phyloP scores from a whole-genome alignment of 1,140 invertebrate species.

The Heliconius himera region DNA sequence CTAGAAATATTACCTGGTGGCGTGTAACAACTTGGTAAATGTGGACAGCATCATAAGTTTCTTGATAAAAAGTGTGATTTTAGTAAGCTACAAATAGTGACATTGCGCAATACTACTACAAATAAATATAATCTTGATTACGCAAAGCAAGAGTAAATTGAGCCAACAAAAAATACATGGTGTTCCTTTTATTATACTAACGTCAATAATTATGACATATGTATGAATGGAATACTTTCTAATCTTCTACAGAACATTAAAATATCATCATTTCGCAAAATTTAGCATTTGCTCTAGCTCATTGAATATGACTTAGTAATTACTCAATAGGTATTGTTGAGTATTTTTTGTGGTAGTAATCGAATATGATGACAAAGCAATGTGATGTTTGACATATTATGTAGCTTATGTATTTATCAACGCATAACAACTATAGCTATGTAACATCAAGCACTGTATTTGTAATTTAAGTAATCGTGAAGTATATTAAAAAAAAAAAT shows the following conservation, averaged over 20 bases:
- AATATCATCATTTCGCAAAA: constrained; percentile 12
- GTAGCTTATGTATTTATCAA: no score
- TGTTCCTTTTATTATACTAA: neutral
- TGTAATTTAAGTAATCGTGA: no score
- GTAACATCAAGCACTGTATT: no score
- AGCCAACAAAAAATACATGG: neutral
- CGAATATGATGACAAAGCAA: neutral
- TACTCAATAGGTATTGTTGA: neutral
- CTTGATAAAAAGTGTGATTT: constrained; percentile 45
- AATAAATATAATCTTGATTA: constrained; percentile 13
- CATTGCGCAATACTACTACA: constrained; percentile 5
- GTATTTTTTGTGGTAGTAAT: neutral
- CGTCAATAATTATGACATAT: neutral
- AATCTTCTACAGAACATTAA: neutral
- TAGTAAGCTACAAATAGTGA: constrained; percentile 24
- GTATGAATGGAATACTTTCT: constrained; percentile 17
- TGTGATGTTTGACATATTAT: neutral
- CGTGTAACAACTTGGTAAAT: constrained; percentile 56
- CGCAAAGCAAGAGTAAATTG: neutral
- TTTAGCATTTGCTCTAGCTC: constrained; percentile 8
- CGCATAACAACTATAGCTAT: no score
- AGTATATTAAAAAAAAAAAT: no score
- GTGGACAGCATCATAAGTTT: constrained; percentile 52
- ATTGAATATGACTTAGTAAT: neutral
- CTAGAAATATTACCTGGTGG: constrained; percentile 59